Evolutionary conservation across 2,113 vertebrate genomes (phyloP).

Genomic region (Macquaria ambigua): DNA sequence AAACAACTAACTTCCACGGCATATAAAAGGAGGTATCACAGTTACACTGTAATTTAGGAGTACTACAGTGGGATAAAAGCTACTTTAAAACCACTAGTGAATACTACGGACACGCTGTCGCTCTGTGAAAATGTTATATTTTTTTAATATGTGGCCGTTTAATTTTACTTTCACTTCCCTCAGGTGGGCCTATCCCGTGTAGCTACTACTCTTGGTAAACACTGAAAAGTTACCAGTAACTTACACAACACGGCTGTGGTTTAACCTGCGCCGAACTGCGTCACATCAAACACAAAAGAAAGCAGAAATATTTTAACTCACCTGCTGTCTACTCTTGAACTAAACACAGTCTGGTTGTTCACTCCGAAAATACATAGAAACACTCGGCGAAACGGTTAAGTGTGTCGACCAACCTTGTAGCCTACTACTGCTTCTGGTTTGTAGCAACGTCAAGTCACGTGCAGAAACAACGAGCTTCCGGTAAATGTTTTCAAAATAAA

Average conservation of each 20-base stretch:
- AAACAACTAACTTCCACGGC: not conserved
- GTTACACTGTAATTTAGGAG: not conserved
- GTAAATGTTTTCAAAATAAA: slow-evolving; percentile 43
- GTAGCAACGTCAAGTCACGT: not conserved
- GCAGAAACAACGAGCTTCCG: not conserved
- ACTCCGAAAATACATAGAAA: not conserved
- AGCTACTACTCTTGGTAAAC: slow-evolving; percentile 21
- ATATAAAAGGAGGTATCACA: rapidly evolving
- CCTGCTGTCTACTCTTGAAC: slow-evolving; percentile 20
- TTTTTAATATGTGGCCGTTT: no score
- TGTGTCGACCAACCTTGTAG: slow-evolving; percentile 12
- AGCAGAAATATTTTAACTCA: slow-evolving; percentile 30
- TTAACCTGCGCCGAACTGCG: slow-evolving; percentile 50
- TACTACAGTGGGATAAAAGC: not conserved
- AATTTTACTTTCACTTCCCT: slow-evolving; percentile 55
- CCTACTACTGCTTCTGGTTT: not conserved
- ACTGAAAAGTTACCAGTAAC: slow-evolving; percentile 57
- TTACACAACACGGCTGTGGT: slow-evolving; percentile 6
- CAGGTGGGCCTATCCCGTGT: slow-evolving; percentile 11
- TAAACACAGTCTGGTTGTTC: rapidly evolving
- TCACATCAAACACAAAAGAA: slow-evolving; percentile 42
- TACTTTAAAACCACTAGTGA: not conserved
- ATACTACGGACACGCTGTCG: not conserved
- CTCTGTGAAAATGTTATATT: not conserved
- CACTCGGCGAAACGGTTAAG: not conserved